Evolutionary conservation across 2,888 invertebrate species (phyloP).

Genomic region (Toxonevra muliebris): DNA sequence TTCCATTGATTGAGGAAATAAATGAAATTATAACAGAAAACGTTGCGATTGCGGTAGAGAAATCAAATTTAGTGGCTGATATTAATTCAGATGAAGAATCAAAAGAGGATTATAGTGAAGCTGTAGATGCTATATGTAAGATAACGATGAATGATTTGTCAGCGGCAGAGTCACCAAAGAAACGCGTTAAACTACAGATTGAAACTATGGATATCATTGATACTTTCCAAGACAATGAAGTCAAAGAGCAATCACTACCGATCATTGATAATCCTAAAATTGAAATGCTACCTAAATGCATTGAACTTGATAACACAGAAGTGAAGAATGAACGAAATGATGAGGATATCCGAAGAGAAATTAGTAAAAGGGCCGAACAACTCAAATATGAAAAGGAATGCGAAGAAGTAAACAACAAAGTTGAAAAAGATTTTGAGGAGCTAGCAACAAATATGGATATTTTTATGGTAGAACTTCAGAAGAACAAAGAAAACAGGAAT

Average conservation of each 20-base stretch:
- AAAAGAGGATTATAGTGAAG: slow-evolving; percentile 32
- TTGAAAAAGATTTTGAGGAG: slow-evolving; percentile 47
- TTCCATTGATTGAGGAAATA: slow-evolving; percentile 2
- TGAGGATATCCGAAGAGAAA: background rate
- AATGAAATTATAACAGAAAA: background rate
- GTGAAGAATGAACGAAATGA: slow-evolving; percentile 25
- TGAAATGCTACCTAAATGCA: too few relatives aligned
- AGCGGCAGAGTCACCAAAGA: slow-evolving; percentile 15
- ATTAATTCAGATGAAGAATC: slow-evolving; percentile 18
- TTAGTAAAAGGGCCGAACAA: slow-evolving; percentile 34
- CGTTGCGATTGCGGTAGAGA: background rate
- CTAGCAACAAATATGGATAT: slow-evolving; percentile 43
- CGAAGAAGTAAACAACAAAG: slow-evolving; percentile 42
- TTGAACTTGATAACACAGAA: slow-evolving; percentile 17
- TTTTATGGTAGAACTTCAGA: slow-evolving; percentile 45
- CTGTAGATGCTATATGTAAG: slow-evolving; percentile 32
- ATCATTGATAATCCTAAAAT: slow-evolving; percentile 1
- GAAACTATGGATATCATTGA: slow-evolving; percentile 29
- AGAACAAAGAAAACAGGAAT: slow-evolving; percentile 22
- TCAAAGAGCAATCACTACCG: slow-evolving; percentile 25
- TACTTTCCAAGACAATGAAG: slow-evolving; percentile 31
- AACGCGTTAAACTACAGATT: slow-evolving; percentile 30
- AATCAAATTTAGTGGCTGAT: background rate
- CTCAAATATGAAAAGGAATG: slow-evolving; percentile 44
- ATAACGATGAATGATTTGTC: slow-evolving; percentile 36